Base-by-base conservation (phyloP, 2,888 invertebrate genomes). In the Clanis bilineata region DNA sequence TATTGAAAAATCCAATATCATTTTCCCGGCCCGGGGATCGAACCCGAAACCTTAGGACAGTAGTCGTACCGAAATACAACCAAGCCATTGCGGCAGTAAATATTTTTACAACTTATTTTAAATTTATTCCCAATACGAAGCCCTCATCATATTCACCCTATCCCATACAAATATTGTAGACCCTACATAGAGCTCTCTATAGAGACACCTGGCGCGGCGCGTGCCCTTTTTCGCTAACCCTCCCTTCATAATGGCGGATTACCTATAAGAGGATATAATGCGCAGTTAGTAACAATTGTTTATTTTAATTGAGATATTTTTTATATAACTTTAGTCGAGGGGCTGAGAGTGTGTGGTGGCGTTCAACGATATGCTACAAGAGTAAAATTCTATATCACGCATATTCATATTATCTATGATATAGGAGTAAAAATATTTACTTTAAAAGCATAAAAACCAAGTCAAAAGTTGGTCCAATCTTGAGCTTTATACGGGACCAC, bases 141-240 rank as follows among this genome's bases (percentile, higher is more conserved):
- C 1, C 6, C 10, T 12, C 3, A 15, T 7, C 10, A 3, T 18
- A 9, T 28, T 51, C 32, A 51, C 32, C 32, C 51, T 51, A 32
- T 6, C 1, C 10, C 47, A 41, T 7, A 41, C 18, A 25, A 45
- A 12, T n/a, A 23, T 45, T 32, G 3, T 9, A 47, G 15, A 4
- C 28, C 32, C 51, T 32, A 45, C 45, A 45, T 25, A 45, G n/a
- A n/a, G 45, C 10, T 3, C 9, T 7, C 47, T n/a, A n/a, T n/a
- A n/a, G 25, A 28, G 28, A 18, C 51, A 51, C 51, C 51, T 51
- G 51, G 51, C 28, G n/a, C 51, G 47, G 28, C 47, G 51, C 51
- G 51, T 32, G 51, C 32, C 28, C 51, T 18, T 51, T 25, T 22
- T 45, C 10, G 10, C 51, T 32, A 9, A n/a, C 45, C n/a, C 25